phyloP scores from a whole-genome alignment of 2,113 vertebrate species.

The Calidris pygmaea region DNA sequence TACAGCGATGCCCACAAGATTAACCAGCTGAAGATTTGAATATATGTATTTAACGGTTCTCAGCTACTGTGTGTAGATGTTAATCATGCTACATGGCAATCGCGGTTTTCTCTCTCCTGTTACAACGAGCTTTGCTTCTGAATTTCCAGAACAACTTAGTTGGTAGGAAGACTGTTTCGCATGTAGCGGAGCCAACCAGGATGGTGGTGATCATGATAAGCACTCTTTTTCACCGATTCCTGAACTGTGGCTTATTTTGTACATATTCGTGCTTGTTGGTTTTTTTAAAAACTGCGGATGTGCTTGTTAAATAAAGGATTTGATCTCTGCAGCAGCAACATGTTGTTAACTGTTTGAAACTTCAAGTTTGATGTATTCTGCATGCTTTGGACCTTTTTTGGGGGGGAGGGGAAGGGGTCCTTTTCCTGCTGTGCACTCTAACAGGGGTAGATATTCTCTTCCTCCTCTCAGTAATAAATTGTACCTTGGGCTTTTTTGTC shows the following conservation, averaged over 20 bases:
- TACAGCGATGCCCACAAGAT: background rate
- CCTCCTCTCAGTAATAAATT: background rate
- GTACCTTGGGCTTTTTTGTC: slow-evolving; percentile 13
- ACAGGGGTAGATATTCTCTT: background rate
- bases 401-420: fast-evolving
- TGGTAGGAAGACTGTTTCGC: background rate
- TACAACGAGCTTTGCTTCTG: background rate
- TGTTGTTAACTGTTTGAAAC: background rate
- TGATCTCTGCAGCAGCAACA: background rate
- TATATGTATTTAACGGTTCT: background rate
- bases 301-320: background rate
- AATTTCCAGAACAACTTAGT: background rate
- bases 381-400: background rate
- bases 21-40: background rate
- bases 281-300: background rate
- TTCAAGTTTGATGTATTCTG: background rate
- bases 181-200: background rate
- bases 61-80: background rate
- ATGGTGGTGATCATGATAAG: background rate
- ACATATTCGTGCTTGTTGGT: background rate
- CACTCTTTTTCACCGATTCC: background rate
- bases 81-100: background rate
- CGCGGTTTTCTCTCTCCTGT: background rate
- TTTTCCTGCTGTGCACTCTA: background rate
- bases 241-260: background rate